A percentile compares a stretch with the other conserved stretches of the same genome.
Conservation (phyloP, 2,888 invertebrate genomes). For the Helobdella robusta region DNA sequence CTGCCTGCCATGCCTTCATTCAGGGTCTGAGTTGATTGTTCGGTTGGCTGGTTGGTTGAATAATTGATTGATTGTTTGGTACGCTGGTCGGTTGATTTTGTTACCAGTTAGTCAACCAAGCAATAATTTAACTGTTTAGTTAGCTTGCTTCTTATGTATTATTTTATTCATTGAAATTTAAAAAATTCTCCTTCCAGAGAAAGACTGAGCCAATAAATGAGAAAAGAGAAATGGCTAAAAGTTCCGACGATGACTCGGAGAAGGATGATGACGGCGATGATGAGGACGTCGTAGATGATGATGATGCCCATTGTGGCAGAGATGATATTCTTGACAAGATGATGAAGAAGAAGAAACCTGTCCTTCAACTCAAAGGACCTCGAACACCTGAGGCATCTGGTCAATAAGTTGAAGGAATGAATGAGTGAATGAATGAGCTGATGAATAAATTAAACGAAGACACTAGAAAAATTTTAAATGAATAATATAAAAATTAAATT, state of each 20-base stretch:
- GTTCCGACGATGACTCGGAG: neutral
- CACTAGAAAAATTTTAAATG: no score
- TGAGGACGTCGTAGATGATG: conserved; percentile 23
- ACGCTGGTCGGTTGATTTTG: neutral
- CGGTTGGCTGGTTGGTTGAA: neutral
- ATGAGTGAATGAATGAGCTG: no score
- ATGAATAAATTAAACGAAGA: no score
- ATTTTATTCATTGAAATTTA: neutral
- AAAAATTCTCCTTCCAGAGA: neutral
- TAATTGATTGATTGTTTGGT: neutral
- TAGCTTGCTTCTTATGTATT: neutral
- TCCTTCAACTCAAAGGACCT: conserved; percentile 27
- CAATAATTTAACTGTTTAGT: neutral
- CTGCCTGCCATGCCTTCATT: conserved; percentile 21
- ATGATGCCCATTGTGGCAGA: neutral
- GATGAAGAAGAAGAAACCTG: neutral
- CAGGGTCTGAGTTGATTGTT: conserved; percentile 9
- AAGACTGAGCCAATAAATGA: conserved; percentile 4
- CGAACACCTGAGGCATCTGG: conserved; percentile 28
- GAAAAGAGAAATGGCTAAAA: neutral
- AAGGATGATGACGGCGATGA: neutral
- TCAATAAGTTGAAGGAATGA: no score
- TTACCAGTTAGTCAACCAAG: neutral
- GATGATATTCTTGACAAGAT: no score
- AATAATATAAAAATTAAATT: no score